Conservation (phyloP, 1,140 invertebrate genomes). For the Macrobrachium rosenbergii region DNA sequence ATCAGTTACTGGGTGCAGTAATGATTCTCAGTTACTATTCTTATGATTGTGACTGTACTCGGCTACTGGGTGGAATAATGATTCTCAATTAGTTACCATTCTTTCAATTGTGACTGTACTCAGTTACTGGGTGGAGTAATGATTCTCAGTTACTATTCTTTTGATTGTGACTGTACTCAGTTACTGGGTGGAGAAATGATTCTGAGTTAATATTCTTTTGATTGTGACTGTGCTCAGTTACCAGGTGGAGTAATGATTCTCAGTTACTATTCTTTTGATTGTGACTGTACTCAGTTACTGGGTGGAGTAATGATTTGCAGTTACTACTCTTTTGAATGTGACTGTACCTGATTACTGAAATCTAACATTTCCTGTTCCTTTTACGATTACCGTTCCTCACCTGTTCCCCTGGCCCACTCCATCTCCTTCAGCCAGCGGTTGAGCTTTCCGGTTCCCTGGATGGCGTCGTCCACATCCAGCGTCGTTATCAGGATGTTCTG, state of each 20-base stretch:
- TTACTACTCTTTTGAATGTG: background rate
- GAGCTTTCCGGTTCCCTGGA: background rate
- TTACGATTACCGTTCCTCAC: background rate
- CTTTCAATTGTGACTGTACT: background rate
- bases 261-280: too few relatives aligned
- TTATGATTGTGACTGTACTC: too few relatives aligned
- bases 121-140: background rate
- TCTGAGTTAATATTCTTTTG: too few relatives aligned
- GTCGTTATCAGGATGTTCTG: background rate
- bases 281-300: too few relatives aligned
- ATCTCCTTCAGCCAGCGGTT: background rate
- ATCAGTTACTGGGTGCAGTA: background rate
- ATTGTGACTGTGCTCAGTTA: background rate
- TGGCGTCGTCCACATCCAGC: background rate
- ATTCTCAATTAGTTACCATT: background rate
- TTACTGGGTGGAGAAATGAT: too few relatives aligned
- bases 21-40: background rate
- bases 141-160: background rate
- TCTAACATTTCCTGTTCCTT: background rate
- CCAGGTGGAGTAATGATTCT: background rate
- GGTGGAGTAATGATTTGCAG: too few relatives aligned
- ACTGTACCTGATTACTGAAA: too few relatives aligned
- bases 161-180: background rate
- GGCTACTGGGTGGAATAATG: too few relatives aligned
- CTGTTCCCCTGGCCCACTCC: constrained; percentile 13